Evolutionary conservation across 1,140 invertebrate species (phyloP).

Genomic region (Cherax quadricarinatus): DNA sequence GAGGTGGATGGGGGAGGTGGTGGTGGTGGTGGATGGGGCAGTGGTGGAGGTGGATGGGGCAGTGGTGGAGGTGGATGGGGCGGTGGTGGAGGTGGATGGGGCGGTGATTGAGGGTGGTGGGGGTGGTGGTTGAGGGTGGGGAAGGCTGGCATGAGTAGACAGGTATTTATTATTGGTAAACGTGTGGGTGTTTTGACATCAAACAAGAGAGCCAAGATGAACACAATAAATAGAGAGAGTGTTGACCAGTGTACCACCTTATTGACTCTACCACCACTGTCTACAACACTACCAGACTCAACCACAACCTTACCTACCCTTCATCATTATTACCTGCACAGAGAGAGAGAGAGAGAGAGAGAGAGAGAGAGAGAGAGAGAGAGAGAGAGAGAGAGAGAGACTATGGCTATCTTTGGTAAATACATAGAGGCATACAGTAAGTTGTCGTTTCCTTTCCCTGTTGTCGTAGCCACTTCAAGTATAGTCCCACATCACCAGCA

Average conservation of each 20-base stretch:
- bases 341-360: too few species aligned
- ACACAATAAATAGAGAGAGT: conserved; percentile 41
- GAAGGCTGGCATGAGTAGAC: background rate
- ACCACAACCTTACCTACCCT: background rate
- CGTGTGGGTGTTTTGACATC: background rate
- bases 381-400: too few species aligned
- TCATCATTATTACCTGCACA: too few species aligned
- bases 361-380: too few species aligned
- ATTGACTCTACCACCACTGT: conserved; percentile 2
- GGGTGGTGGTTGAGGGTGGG: conserved; percentile 1
- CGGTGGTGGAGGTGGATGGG: too few species aligned
- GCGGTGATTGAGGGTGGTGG: background rate
- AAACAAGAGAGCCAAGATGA: background rate
- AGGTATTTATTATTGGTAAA: conserved; percentile 40
- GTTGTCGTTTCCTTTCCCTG: too few species aligned
- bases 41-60: background rate
- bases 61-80: too few species aligned
- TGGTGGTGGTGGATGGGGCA: background rate
- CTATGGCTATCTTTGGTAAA: too few species aligned
- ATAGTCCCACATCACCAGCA: too few species aligned
- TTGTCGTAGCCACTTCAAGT: too few species aligned
- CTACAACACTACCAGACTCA: background rate
- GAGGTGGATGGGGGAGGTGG: background rate
- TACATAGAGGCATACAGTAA: too few species aligned
- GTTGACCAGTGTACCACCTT: background rate